Percentiles rank a stretch among this genome's conserved stretches.
These are phyloP conservation scores for Iphiclides podalirius DNA, from an alignment of 2,888 invertebrate species.

Conservation along the genomic window DNA sequence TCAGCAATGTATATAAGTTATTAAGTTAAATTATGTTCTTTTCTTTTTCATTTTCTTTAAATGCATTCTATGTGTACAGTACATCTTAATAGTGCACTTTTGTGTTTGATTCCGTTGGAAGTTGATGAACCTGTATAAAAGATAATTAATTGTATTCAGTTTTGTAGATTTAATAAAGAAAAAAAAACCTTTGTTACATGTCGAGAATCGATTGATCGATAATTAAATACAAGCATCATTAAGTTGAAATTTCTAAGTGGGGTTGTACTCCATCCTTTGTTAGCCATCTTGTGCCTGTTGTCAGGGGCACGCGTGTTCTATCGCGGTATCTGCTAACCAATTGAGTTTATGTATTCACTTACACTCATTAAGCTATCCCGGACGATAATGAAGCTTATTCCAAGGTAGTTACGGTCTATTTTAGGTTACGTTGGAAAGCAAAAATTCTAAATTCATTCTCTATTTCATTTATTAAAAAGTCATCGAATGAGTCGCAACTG, in stretches of 20 bases:
- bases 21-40: too few relatives aligned
- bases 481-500: not conserved
- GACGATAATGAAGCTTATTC: conserved; percentile 9
- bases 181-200: too few relatives aligned
- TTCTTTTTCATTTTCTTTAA: too few relatives aligned
- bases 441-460: not conserved
- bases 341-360: conserved; percentile 28
- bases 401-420: not conserved
- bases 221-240: not conserved
- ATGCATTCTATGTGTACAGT: too few relatives aligned
- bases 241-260: not conserved
- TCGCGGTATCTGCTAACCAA: conserved; percentile 49
- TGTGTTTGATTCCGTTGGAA: too few relatives aligned
- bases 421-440: not conserved
- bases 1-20: too few relatives aligned
- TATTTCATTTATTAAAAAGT: conserved; percentile 10
- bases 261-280: conserved; percentile 38
- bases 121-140: too few relatives aligned
- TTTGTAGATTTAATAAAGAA: too few relatives aligned
- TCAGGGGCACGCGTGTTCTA: conserved; percentile 65
- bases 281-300: conserved; percentile 45
- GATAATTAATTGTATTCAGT: too few relatives aligned
- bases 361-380: conserved; percentile 16
- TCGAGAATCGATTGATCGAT: not conserved
- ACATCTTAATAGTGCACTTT: too few relatives aligned